Base-by-base conservation (phyloP, 1,140 invertebrate genomes). In the Theocolax elegans region DNA sequence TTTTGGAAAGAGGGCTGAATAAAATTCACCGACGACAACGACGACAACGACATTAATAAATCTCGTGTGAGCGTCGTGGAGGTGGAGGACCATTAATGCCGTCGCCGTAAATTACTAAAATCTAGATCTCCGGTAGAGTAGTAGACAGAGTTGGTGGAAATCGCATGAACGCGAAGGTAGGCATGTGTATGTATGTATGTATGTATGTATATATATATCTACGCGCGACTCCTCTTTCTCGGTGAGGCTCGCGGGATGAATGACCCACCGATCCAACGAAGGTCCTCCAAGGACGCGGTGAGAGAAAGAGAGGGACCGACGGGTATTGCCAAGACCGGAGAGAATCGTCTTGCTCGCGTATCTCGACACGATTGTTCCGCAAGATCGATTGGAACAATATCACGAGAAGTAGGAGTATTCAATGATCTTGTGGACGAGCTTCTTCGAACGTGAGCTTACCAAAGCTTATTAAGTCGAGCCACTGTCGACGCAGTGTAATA, bases 81-180 rank as follows among this genome's bases (percentile, higher is more conserved):
- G 13, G 38, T 21, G 56, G n/a, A 31, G 53, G 35, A 23, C 46
- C 46, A 68, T 68, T 68, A 68, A 69, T 62, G 59, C 25, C 7
- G 58, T 35, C 23, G 67, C 58, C 46, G 59, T 63, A 62, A 69
- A 69, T 69, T 62, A 69, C 59, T 62, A 63, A 69, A 69, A 69
- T 69, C 58, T 62, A 69, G 67, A 69, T 69, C 67, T 63, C 12
- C n/a, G n/a, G n/a, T 13, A 38, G 64, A 25, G 56, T 21, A n/a
- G n/a, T n/a, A n/a, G n/a, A n/a, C n/a, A 56, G 23, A 38, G 38
- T 66, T 38, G 17, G 64, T 66, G 13, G 35, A 35, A 66, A 66
- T 54, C 25, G 51, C 51, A 56, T n/a, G 40, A 56, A 27, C 25
- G 17, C 10, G 31, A 25, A 23, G n/a, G n/a, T n/a, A 54, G 63